phyloP scores from a whole-genome alignment of 2,797 vertebrate genomes.

The Sebastiscus tertius region DNA sequence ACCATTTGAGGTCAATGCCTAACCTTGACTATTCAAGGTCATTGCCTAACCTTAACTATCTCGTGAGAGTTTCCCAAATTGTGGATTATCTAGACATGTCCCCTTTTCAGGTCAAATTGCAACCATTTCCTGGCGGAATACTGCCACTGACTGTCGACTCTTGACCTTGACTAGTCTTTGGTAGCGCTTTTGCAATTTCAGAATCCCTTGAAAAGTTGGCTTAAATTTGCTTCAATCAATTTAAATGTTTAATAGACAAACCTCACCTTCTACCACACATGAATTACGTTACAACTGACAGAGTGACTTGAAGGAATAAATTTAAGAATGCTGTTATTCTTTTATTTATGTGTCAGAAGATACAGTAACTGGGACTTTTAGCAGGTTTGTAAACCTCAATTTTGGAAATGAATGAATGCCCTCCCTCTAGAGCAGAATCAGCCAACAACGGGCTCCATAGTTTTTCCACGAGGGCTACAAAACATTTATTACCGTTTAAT shows the following conservation, averaged over 20 bases:
- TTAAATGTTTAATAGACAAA: not conserved
- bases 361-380: not conserved
- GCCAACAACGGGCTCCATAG: not conserved
- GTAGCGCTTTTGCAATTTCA: not conserved
- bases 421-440: not conserved
- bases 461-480: not conserved
- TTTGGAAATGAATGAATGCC: not conserved
- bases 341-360: not conserved
- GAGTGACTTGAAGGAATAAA: not conserved
- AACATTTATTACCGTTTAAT: not conserved
- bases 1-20: no score
- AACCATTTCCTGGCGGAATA: not conserved
- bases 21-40: no score
- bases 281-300: not conserved
- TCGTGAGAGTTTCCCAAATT: no score
- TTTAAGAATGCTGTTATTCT: not conserved
- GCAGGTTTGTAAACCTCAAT: not conserved
- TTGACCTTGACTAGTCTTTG: not conserved
- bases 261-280: not conserved
- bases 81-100: no score
- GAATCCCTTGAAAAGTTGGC: not conserved
- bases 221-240: not conserved
- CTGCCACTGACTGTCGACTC: not conserved
- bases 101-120: not conserved
- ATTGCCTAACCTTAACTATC: no score